Evolutionary conservation across 2,113 vertebrate genomes (phyloP), one percentile per base, ranked within the genome.

Genomic region (Gymnarchus niloticus): DNA sequence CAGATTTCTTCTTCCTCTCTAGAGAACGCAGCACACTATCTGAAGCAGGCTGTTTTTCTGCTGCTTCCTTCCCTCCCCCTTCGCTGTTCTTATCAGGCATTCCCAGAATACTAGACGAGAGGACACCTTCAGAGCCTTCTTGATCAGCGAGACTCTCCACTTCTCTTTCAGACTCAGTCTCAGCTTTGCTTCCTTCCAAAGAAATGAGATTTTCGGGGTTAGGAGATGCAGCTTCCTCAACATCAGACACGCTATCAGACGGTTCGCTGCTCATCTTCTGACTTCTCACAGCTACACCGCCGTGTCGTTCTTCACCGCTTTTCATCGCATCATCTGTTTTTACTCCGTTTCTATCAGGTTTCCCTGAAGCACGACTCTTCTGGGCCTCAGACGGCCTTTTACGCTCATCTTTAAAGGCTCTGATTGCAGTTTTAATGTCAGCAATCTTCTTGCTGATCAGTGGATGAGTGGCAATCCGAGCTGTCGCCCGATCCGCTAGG

Each of bases 331-430:
- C 37, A 69, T 52, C 37, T 5, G 12, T 41, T 17, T 84, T 81
- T 8, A 9, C 33, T 3, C 48, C 21, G 81, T 90, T 65, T 6
- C 86, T 87, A 84, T 90, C 91, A 90, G 91, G 89, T 91, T 92
- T 89, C 83, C 84, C 78, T 54, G 48, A 23, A 61, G 54, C 87
- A 49, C 89, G 87, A 0, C 77, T 73, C 88, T 90, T 89, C 33
- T 61, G 81, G 48, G 23, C 78, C 87, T 91, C 90, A 25, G 52
- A 23, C 81, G 84, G 81, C 52, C 88, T 93, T 51, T 83, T 92
- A 91, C 97, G 96, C 83, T 95, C 95, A 1, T 96, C 94, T 93
- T 96, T 96, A 91, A 99, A 99, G 82, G 95, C 94, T 90, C 95
- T 92, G 61, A 99, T 91, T 48, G 96, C 96, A 91, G 94, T 95